These are phyloP conservation scores for Neodontobutis hainanensis DNA, from an alignment of 2,113 vertebrate species.

Conservation along the genomic window DNA sequence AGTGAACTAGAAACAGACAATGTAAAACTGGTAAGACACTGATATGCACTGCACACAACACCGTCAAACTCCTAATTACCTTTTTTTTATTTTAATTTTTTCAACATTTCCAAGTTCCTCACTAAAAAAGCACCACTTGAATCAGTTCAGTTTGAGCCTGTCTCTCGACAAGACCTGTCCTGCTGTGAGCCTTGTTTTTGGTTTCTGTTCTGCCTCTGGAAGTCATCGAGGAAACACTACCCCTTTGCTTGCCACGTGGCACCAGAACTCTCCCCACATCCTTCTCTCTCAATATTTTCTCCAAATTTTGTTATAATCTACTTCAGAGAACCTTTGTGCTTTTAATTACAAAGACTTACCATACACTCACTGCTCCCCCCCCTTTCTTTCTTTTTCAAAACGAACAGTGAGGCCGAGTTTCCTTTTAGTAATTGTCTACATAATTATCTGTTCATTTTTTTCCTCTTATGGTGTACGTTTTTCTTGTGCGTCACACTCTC, in stretches of 20 bases:
- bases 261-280: conserved; percentile 20
- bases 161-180: not conserved
- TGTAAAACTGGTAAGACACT: too few relatives aligned
- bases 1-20: too few relatives aligned
- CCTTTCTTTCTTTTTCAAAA: conserved; percentile 8
- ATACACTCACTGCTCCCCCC: not conserved
- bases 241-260: conserved; percentile 53
- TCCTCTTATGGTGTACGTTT: not conserved
- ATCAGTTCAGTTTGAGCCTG: too few relatives aligned
- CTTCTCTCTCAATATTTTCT: conserved; percentile 30
- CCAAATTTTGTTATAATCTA: conserved; percentile 37
- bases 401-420: not conserved
- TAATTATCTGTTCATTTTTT: not conserved
- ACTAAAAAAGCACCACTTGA: too few relatives aligned
- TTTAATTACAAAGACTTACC: conserved; percentile 36
- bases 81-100: too few relatives aligned
- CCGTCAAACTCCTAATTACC: too few relatives aligned
- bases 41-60: too few relatives aligned
- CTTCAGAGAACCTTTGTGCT: conserved; percentile 19
- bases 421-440: not conserved
- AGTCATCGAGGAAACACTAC: conserved; percentile 28
- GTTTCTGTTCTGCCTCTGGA: conserved; percentile 43
- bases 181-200: conserved; percentile 40
- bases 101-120: too few relatives aligned
- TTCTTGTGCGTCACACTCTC: not conserved